Percentiles rank a stretch among this genome's conserved stretches.
These are phyloP conservation scores for Sphyrna mokarran DNA, from an alignment of 2,113 vertebrate genomes.

Conservation along the genomic window DNA sequence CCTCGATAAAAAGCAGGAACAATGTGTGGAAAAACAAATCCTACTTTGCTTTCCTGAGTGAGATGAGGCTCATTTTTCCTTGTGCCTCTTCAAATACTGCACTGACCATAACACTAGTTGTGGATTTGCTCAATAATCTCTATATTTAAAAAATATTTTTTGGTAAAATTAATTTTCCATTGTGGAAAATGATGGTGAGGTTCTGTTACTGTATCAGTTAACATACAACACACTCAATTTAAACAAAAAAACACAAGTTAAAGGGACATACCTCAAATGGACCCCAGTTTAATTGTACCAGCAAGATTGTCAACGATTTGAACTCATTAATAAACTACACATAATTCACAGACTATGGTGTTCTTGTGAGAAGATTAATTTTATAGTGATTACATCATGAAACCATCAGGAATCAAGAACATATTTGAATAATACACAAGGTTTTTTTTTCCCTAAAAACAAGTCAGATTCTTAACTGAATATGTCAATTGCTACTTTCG, in stretches of 20 bases:
- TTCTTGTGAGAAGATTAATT: neutral
- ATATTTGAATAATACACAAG: neutral
- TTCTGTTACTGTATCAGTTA: neutral
- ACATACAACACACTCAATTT: neutral
- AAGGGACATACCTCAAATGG: neutral
- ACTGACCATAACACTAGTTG: neutral
- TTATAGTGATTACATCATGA: too few species aligned
- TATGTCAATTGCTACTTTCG: neutral
- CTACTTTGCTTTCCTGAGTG: neutral
- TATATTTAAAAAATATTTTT: neutral
- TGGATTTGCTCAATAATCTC: neutral
- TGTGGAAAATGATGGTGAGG: neutral
- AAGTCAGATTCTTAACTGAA: neutral
- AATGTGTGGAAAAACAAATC: neutral
- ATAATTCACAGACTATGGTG: neutral
- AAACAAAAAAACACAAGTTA: neutral
- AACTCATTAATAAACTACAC: neutral
- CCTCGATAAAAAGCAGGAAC: neutral
- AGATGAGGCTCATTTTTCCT: conserved; percentile 15
- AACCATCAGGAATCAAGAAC: neutral
- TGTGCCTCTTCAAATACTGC: neutral
- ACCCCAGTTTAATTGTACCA: neutral
- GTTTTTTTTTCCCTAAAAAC: neutral
- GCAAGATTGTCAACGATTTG: conserved; percentile 32
- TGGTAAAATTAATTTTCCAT: neutral